Conservation (phyloP, 2,888 invertebrate genomes). For the Autographa pulchrina region DNA sequence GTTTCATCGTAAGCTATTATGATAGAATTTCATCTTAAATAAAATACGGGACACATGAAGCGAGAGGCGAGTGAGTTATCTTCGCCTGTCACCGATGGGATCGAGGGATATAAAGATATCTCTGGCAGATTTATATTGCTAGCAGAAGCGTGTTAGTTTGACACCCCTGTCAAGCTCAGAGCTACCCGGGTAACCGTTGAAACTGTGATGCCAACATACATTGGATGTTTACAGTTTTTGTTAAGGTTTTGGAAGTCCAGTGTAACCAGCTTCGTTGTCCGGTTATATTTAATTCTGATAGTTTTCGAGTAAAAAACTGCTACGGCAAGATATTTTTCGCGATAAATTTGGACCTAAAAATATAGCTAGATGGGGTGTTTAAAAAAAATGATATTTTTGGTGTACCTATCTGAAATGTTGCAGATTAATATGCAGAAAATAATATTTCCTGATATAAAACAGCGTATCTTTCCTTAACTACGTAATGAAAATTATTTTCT, state of each 20-base stretch:
- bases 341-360: too few relatives aligned
- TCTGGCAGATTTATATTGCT: not conserved
- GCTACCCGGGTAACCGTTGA: not conserved
- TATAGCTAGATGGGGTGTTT: too few relatives aligned
- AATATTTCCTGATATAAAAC: too few relatives aligned
- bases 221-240: not conserved
- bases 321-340: not conserved
- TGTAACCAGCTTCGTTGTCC: too few relatives aligned
- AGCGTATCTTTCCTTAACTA: too few relatives aligned
- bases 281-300: not conserved
- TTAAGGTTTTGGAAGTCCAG: not conserved
- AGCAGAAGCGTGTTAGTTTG: not conserved
- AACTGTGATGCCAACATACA: not conserved
- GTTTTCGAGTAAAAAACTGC: not conserved
- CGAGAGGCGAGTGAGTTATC: constrained; percentile 20
- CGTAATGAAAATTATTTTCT: not conserved
- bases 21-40: constrained; percentile 22
- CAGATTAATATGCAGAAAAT: too few relatives aligned
- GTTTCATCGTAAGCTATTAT: constrained; percentile 17
- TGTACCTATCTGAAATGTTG: too few relatives aligned
- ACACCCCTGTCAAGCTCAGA: not conserved
- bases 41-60: constrained; percentile 18
- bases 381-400: too few relatives aligned
- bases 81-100: constrained; percentile 39
- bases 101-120: constrained; percentile 8